These are phyloP conservation scores for Clarias macrocephalus DNA, from an alignment of 2,113 vertebrate species.

Conservation along the genomic window DNA sequence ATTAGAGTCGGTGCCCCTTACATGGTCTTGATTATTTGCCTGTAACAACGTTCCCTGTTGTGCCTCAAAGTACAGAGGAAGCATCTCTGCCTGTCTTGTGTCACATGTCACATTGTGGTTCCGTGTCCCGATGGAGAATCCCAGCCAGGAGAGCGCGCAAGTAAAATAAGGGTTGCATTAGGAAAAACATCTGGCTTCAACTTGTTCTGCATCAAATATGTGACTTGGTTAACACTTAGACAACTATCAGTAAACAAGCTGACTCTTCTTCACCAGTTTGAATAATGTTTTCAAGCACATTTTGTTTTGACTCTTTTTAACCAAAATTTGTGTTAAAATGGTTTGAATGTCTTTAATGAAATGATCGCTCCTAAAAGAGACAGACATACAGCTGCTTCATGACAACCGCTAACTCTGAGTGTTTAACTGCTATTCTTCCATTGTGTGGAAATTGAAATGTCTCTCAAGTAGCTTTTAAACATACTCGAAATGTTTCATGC, in stretches of 20 bases:
- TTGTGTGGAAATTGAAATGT: neutral
- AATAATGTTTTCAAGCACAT: neutral
- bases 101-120: too few relatives aligned
- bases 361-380: neutral
- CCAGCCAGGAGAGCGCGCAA: too few relatives aligned
- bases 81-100: too few relatives aligned
- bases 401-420: neutral
- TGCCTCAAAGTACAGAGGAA: neutral
- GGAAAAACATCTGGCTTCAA: too few relatives aligned
- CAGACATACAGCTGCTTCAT: neutral
- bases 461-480: neutral
- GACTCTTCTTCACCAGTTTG: neutral
- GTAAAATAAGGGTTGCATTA: too few relatives aligned
- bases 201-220: too few relatives aligned
- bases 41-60: neutral
- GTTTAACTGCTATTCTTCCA: neutral
- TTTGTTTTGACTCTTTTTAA: neutral
- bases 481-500: neutral
- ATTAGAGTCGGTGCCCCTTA: too few relatives aligned
- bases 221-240: neutral
- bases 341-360: neutral
- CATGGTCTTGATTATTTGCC: neutral
- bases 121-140: too few relatives aligned
- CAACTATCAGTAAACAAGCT: neutral
- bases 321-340: neutral